Percentiles rank a stretch among this genome's conserved stretches.
Conservation (phyloP, 64 coral and sea anemone genomes). For the Pocillopora damicornis region DNA sequence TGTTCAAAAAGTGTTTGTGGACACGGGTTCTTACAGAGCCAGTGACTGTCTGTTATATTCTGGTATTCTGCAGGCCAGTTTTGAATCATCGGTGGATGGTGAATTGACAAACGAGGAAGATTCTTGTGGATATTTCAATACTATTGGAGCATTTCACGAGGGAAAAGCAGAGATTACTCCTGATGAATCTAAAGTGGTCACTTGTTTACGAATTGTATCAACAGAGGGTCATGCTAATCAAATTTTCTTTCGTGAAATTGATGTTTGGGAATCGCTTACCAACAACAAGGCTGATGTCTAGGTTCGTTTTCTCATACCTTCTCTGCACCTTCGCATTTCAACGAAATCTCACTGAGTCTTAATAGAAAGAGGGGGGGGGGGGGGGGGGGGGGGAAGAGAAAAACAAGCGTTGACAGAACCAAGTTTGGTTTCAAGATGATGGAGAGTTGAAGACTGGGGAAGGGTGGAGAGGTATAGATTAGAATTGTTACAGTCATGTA, state of each 20-base stretch:
- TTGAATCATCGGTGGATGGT: background rate
- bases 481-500: too few relatives aligned
- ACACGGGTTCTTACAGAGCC: background rate
- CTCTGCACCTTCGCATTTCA: too few relatives aligned
- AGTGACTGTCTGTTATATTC: background rate
- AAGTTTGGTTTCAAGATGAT: too few relatives aligned
- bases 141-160: background rate
- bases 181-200: background rate
- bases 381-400: too few relatives aligned
- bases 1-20: constrained; percentile 12
- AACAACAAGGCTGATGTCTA: too few relatives aligned
- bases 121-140: background rate
- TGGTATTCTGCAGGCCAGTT: constrained; percentile 11
- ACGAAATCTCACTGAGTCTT: too few relatives aligned
- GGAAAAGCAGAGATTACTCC: background rate
- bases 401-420: too few relatives aligned
- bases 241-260: constrained; percentile 6
- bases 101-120: background rate
- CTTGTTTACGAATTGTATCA: constrained; percentile 1
- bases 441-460: too few relatives aligned
- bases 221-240: background rate
- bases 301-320: too few relatives aligned
- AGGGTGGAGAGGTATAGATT: too few relatives aligned
- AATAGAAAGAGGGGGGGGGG: too few relatives aligned
- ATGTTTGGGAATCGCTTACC: constrained; percentile 5